These are phyloP conservation scores for Notocelia uddmanniana DNA, from an alignment of 2,888 invertebrate species.

Conservation along the genomic window DNA sequence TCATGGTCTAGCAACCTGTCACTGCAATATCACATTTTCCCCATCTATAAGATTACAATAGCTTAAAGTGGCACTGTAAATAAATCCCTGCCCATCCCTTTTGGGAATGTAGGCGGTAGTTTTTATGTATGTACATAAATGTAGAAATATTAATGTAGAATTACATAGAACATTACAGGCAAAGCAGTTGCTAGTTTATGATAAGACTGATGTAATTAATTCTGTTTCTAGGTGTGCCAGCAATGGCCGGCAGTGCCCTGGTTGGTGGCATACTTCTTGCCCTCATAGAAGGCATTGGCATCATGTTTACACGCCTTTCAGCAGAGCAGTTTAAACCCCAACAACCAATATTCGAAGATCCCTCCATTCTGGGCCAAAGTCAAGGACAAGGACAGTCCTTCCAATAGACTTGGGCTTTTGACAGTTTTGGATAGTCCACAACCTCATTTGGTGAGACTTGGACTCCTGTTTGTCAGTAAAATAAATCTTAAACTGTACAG, in stretches of 20 bases:
- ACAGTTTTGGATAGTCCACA: constrained; percentile 1
- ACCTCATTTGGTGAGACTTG: not conserved
- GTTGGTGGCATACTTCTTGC: constrained; percentile 98
- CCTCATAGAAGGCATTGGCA: constrained; percentile 98
- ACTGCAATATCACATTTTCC: too few relatives aligned
- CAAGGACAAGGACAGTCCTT: constrained; percentile 68
- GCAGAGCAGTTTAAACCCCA: constrained; percentile 97
- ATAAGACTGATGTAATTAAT: constrained; percentile 4
- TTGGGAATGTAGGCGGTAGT: too few relatives aligned
- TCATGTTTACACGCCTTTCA: constrained; percentile 95
- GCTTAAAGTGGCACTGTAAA: too few relatives aligned
- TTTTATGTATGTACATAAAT: too few relatives aligned
- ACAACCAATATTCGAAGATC: constrained; percentile 91
- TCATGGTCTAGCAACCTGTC: too few relatives aligned
- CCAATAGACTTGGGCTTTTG: constrained; percentile 61
- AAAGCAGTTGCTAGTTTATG: not conserved
- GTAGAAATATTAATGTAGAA: too few relatives aligned
- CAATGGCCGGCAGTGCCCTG: constrained; percentile 97
- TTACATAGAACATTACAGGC: too few relatives aligned
- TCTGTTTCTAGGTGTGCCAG: constrained; percentile 87
- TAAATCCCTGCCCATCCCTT: too few relatives aligned
- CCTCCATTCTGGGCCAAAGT: constrained; percentile 88
- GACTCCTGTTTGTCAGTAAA: constrained; percentile 9
- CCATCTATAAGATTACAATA: too few relatives aligned
- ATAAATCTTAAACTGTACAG: constrained; percentile 30